Conservation (phyloP, 2,113 vertebrate species). For the Lasiurus cinereus region DNA sequence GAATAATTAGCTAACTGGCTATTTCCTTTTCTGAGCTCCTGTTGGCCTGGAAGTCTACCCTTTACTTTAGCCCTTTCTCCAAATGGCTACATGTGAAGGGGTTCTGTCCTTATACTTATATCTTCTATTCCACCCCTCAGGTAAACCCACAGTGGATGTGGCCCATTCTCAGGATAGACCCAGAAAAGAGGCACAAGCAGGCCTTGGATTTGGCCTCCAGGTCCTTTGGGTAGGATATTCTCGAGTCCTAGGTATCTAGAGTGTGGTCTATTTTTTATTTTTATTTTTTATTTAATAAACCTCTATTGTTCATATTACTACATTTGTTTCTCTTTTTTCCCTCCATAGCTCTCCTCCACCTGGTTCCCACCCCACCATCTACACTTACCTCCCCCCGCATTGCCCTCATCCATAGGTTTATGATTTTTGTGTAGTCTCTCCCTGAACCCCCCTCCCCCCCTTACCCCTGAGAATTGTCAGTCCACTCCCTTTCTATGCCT, state of each 20-base stretch:
- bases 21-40: slow-evolving; percentile 14
- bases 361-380: no score
- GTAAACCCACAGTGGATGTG: background rate
- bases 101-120: background rate
- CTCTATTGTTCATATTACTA: no score
- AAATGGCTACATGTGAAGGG: background rate
- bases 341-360: no score
- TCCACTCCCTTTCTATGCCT: no score
- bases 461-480: no score
- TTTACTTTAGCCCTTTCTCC: background rate
- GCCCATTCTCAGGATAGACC: background rate
- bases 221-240: background rate
- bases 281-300: no score
- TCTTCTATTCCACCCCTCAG: background rate
- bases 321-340: no score
- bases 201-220: background rate
- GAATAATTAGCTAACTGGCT: background rate
- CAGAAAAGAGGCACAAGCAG: background rate
- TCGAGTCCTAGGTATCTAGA: background rate
- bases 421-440: no score
- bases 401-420: no score
- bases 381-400: no score
- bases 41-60: background rate
- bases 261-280: background rate
- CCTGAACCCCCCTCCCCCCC: no score